Percentiles rank a stretch among this genome's conserved stretches.
Conservation (phyloP, 2,797 vertebrate species). For the Pteropus rufus region DNA sequence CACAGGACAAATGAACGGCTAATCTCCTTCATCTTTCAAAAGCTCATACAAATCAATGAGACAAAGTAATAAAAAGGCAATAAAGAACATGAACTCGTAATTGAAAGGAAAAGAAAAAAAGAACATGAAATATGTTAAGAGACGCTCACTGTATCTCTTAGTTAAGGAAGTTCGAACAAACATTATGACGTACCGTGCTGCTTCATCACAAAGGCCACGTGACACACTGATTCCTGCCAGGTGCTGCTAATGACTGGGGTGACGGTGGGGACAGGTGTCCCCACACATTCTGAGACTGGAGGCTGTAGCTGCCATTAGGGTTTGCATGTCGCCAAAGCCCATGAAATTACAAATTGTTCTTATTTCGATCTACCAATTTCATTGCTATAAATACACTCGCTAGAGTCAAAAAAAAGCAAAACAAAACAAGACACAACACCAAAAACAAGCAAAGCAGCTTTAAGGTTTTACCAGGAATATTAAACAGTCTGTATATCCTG, state of each 20-base stretch:
- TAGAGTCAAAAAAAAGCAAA: background rate
- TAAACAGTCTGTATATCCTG: background rate
- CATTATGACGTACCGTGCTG: background rate
- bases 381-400: background rate
- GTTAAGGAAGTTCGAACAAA: background rate
- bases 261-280: background rate
- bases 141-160: background rate
- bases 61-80: background rate
- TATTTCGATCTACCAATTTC: background rate
- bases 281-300: background rate
- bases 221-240: background rate
- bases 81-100: background rate
- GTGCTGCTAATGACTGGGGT: too few relatives aligned
- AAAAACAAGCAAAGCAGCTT: background rate
- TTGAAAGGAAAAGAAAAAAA: background rate
- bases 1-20: background rate
- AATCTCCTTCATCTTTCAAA: background rate
- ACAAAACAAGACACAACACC: background rate
- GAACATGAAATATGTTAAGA: background rate
- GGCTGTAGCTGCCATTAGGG: background rate
- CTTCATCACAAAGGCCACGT: background rate
- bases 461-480: background rate
- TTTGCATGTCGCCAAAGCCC: background rate
- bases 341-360: background rate
- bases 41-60: background rate